Conservation (phyloP, 2,797 vertebrate genomes). For the Vultur gryphus region DNA sequence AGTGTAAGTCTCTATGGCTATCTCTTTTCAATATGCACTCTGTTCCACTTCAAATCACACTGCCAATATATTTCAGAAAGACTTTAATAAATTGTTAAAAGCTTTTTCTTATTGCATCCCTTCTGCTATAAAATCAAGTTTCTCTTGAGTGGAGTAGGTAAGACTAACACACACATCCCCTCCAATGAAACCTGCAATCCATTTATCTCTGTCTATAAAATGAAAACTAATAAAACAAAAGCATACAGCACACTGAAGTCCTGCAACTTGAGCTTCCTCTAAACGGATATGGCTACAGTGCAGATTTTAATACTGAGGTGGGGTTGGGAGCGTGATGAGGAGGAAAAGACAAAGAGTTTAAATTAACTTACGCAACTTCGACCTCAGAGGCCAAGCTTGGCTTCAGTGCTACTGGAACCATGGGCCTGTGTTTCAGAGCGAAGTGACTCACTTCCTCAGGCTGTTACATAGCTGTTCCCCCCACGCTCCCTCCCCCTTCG, state of each 20-base stretch:
- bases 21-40: not conserved
- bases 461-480: constrained; percentile 12
- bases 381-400: not conserved
- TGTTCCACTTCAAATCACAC: not conserved
- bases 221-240: not conserved
- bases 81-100: not conserved
- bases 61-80: not conserved
- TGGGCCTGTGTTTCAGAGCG: not conserved
- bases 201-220: not conserved
- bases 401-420: constrained; percentile 1
- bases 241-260: not conserved
- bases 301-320: not conserved
- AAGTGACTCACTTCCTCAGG: constrained; percentile 63
- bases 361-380: constrained; percentile 31
- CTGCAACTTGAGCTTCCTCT: not conserved
- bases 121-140: not conserved
- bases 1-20: not conserved
- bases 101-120: not conserved
- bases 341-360: constrained; percentile 36
- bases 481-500: not conserved
- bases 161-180: not conserved
- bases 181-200: not conserved
- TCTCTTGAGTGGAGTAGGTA: not conserved
- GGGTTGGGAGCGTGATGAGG: not conserved
- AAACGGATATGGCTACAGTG: not conserved